phyloP scores from a whole-genome alignment of 1,140 invertebrate species.

The Pogonus chalceus region DNA sequence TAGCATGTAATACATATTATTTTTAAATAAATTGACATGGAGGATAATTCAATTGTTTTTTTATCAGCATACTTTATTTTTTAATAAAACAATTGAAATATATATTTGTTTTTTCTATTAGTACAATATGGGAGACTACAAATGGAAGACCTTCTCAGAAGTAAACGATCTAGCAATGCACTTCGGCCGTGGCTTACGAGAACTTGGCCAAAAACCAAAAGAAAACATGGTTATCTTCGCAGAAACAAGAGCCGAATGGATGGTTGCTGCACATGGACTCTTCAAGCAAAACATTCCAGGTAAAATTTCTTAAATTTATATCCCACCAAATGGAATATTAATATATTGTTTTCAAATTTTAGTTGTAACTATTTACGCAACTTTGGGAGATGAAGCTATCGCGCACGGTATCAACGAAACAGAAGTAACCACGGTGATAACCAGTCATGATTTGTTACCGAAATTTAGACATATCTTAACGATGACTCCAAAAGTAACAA shows the following conservation, averaged over 20 bases:
- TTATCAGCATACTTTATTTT: too few relatives aligned
- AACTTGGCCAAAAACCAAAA: slow-evolving; percentile 42
- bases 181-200: slow-evolving; percentile 70
- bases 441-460: slow-evolving; percentile 76
- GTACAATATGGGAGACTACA: slow-evolving; percentile 88
- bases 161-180: slow-evolving; percentile 61
- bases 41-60: too few relatives aligned
- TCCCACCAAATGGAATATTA: not conserved
- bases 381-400: slow-evolving; percentile 91
- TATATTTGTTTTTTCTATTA: slow-evolving; percentile 36
- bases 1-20: too few relatives aligned
- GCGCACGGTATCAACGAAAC: slow-evolving; percentile 94
- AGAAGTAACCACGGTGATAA: slow-evolving; percentile 83
- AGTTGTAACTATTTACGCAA: slow-evolving; percentile 95
- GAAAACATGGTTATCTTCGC: slow-evolving; percentile 84
- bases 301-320: slow-evolving; percentile 28
- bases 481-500: slow-evolving; percentile 58
- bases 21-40: too few relatives aligned
- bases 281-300: slow-evolving; percentile 86
- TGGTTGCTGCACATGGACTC: slow-evolving; percentile 86
- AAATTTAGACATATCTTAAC: slow-evolving; percentile 75
- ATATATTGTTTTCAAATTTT: slow-evolving; percentile 30
- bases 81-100: too few relatives aligned
- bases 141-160: slow-evolving; percentile 79
- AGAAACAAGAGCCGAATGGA: slow-evolving; percentile 95